phyloP scores from a whole-genome alignment of 2,113 vertebrate species.

The Sapajus apella region DNA sequence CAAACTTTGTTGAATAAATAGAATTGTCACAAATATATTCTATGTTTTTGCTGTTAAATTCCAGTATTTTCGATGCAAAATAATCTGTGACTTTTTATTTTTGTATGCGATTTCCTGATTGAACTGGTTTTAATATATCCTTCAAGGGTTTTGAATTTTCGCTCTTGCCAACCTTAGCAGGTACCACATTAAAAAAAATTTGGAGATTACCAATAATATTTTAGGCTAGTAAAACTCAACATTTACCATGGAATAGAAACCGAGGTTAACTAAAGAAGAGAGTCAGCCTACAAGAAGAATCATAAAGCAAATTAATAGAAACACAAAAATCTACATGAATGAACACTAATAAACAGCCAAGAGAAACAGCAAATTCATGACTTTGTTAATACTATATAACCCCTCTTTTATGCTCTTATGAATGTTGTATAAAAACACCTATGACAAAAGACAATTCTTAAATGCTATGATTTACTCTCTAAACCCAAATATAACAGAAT shows the following conservation, averaged over 20 bases:
- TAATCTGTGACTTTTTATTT: neutral
- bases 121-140: neutral
- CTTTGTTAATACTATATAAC: neutral
- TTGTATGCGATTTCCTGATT: neutral
- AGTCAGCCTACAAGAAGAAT: neutral
- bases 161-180: neutral
- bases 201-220: neutral
- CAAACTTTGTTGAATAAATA: constrained; percentile 7
- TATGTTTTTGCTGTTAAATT: neutral
- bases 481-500: neutral
- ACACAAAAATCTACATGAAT: neutral
- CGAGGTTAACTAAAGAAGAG: neutral
- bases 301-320: constrained; percentile 23
- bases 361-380: constrained; percentile 22
- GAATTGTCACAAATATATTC: neutral
- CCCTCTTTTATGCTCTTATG: neutral
- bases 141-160: neutral
- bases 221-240: neutral
- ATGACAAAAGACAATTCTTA: neutral
- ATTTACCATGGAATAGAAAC: neutral
- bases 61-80: constrained; percentile 26
- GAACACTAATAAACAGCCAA: neutral
- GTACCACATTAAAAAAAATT: neutral
- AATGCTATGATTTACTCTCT: constrained; percentile 9
- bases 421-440: neutral